Conservation (phyloP, 2,113 vertebrate genomes). For the Phycodurus eques region DNA sequence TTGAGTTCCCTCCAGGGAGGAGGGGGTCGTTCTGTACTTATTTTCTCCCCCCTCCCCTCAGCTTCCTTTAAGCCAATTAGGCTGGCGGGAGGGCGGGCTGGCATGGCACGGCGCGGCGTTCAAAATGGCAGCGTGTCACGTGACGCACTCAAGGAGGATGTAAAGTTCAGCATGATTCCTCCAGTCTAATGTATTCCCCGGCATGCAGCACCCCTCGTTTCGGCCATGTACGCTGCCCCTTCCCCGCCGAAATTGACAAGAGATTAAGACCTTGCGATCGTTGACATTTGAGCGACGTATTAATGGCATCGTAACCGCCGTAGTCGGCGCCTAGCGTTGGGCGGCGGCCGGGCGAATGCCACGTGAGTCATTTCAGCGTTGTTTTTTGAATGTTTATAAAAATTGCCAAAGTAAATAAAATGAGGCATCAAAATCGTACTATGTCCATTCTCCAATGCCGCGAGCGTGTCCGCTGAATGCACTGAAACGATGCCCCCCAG, state of each 20-base stretch:
- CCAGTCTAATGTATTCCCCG: constrained; percentile 61
- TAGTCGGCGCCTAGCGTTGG: neutral
- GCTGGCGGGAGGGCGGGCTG: constrained; percentile 44
- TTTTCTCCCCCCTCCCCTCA: constrained; percentile 30
- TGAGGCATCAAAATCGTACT: neutral
- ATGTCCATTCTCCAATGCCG: too few relatives aligned
- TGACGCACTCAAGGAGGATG: neutral
- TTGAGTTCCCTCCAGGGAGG: constrained; percentile 22
- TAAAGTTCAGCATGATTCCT: constrained; percentile 48
- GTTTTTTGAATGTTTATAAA: neutral
- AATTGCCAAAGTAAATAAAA: neutral
- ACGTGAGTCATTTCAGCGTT: neutral
- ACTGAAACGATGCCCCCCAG: too few relatives aligned
- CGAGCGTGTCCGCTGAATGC: too few relatives aligned
- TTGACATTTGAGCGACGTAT: constrained; percentile 62
- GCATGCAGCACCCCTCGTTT: constrained; percentile 49
- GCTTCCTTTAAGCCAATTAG: constrained; percentile 38
- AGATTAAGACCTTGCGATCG: constrained; percentile 49
- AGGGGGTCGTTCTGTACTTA: constrained; percentile 13
- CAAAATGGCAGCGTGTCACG: constrained; percentile 18
- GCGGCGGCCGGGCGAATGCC: too few relatives aligned
- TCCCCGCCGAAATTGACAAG: constrained; percentile 31
- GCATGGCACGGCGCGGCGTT: constrained; percentile 13
- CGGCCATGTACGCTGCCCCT: constrained; percentile 27
- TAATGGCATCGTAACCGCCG: neutral